phyloP scores from a whole-genome alignment of 2,797 vertebrate genomes.

The Merluccius polli region DNA sequence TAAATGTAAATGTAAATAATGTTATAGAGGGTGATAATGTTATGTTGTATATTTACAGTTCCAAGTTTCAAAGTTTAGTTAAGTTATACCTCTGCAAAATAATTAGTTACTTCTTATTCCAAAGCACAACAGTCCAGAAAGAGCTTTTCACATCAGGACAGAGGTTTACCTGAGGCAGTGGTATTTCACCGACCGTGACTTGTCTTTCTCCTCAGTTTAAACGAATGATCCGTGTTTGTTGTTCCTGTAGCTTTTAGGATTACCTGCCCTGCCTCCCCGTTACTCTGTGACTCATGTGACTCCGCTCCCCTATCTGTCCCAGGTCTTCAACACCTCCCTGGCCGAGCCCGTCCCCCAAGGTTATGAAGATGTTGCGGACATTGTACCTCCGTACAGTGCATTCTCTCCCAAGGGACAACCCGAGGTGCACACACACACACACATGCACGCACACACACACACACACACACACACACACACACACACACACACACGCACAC shows the following conservation, averaged over 20 bases:
- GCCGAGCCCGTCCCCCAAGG: constrained; percentile 83
- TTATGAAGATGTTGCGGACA: constrained; percentile 77
- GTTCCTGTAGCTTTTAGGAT: not conserved
- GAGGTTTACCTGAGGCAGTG: not conserved
- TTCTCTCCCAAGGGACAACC: constrained; percentile 86
- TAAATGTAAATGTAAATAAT: too few species aligned
- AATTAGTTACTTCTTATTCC: not conserved
- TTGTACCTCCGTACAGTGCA: constrained; percentile 89
- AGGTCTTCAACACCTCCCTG: constrained; percentile 87
- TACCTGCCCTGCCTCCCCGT: not conserved
- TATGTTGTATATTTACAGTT: not conserved
- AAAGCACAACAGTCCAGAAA: not conserved
- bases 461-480: too few species aligned
- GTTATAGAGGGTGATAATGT: constrained; percentile 3
- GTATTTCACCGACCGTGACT: not conserved
- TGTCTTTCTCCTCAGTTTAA: not conserved
- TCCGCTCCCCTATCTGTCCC: constrained; percentile 19
- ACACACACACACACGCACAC: not conserved
- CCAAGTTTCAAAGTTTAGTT: too few species aligned
- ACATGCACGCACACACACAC: too few species aligned
- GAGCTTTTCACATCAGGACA: not conserved
- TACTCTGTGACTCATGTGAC: not conserved
- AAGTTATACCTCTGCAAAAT: not conserved
- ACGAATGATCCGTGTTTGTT: not conserved
- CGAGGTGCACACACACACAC: too few species aligned